Base-by-base conservation (phyloP, 2,797 vertebrate species). In the Paedocypris micromegethes region DNA sequence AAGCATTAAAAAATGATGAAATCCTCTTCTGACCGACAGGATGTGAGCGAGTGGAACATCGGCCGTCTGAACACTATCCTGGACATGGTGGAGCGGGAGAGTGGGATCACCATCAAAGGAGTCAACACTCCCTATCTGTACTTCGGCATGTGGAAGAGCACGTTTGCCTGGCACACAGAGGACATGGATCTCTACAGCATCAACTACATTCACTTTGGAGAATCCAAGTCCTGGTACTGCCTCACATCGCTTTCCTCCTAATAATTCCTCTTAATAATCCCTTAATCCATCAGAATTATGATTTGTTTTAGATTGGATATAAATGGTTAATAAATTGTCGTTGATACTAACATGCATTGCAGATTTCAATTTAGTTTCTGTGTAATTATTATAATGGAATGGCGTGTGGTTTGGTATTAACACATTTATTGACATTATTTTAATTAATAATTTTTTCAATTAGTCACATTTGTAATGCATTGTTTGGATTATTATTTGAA, bases 141-240 rank as follows among this genome's bases (percentile, higher is more conserved):
- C 72, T 99, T 98, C 2, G 97, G 97, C 59, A 99, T 99, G 97
- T 99, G 97, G 97, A 99, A 99, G 83, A 98, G 94, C 0, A 95
- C 96, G 0, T 98, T 98, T 51, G 95, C 97, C 1, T 99, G 97
- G 97, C 96, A 98, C 77, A 99, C 95, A 0, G 96, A 99, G 70
- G 96, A 99, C 86, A 99, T 99, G 97, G 96, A 99, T 80, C 89
- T 99, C 0, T 99, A 99, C 82, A 98, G 94, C 85, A 94, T 98
- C 80, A 97, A 94, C 83, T 98, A 96, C 76, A 84, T 98, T 79
- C 97, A 99, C 85, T 97, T 98, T 46, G 97, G 97, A 62, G 94
- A 98, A 52, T 94, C 97, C 2, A 97, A 97, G 75, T 96, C 96
- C 58, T 99, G 97, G 97, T 98, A 92, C 83, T 61, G 68, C 72